phyloP scores from a whole-genome alignment of 1,140 invertebrate species.

The Aphelinus atriplicis region DNA sequence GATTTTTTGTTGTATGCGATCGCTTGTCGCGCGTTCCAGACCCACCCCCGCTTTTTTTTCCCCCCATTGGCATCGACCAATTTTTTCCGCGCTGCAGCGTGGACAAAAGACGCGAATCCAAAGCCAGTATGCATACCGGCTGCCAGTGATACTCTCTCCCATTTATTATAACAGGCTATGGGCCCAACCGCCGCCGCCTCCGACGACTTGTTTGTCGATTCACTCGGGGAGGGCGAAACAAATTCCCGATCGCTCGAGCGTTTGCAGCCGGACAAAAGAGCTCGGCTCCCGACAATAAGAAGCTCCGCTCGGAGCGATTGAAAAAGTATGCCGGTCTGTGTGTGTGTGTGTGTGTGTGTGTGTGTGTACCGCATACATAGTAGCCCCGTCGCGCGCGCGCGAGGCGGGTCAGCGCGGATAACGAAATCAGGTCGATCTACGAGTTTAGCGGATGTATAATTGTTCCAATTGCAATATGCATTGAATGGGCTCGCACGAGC shows the following conservation, averaged over 20 bases:
- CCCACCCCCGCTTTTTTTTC: not conserved
- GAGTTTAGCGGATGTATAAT: not conserved
- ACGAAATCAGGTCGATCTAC: no score
- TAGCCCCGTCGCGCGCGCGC: no score
- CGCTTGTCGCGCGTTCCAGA: conserved; percentile 2
- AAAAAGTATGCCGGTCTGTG: no score
- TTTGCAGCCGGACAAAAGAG: no score
- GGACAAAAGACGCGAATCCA: conserved; percentile 25
- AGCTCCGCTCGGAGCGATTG: no score
- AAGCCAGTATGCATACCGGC: not conserved
- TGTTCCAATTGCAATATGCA: not conserved
- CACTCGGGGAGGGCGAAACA: not conserved
- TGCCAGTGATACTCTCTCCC: not conserved
- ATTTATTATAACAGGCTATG: conserved; percentile 19
- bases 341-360: no score
- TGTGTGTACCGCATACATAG: no score
- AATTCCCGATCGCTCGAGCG: not conserved
- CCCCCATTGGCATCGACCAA: not conserved
- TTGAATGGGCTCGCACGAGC: not conserved
- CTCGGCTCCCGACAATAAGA: no score
- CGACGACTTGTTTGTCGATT: conserved; percentile 12
- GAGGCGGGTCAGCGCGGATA: no score
- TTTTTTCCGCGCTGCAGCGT: conserved; percentile 5
- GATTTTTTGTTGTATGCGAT: not conserved
- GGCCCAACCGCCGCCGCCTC: not conserved